Percentiles rank a stretch among this genome's conserved stretches.
Evolutionary conservation across 2,113 vertebrate species (phyloP).

Genomic region (Edolisoma coerulescens): DNA sequence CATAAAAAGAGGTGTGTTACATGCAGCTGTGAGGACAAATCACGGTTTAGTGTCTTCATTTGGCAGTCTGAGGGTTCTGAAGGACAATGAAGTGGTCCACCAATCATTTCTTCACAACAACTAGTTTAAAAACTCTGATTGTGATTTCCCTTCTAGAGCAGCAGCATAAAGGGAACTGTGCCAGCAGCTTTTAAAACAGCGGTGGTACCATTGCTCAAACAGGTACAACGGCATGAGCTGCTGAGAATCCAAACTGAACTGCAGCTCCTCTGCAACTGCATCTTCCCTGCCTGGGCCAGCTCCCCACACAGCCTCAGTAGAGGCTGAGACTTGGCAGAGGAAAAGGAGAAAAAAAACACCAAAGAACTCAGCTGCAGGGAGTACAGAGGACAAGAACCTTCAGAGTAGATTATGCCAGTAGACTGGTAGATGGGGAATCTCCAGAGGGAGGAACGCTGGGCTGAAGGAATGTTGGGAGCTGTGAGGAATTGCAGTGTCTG

Average conservation of each 20-base stretch:
- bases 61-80: neutral
- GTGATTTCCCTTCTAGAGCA: neutral
- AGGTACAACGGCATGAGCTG: neutral
- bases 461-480: neutral
- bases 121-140: neutral
- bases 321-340: neutral
- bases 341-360: neutral
- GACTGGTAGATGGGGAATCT: neutral
- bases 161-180: neutral
- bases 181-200: neutral
- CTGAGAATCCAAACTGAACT: neutral
- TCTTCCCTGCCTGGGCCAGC: neutral
- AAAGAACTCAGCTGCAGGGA: neutral
- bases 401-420: neutral
- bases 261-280: neutral
- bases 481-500: neutral
- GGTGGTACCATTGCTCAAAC: neutral
- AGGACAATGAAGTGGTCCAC: neutral
- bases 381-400: neutral
- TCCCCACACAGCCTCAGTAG: neutral
- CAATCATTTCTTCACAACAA: neutral
- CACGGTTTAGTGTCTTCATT: neutral
- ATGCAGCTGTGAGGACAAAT: neutral
- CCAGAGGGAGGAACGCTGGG: neutral
- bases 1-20: constrained; percentile 41